Conservation (phyloP, 1,140 invertebrate species). For the Phthorimaea operculella region DNA sequence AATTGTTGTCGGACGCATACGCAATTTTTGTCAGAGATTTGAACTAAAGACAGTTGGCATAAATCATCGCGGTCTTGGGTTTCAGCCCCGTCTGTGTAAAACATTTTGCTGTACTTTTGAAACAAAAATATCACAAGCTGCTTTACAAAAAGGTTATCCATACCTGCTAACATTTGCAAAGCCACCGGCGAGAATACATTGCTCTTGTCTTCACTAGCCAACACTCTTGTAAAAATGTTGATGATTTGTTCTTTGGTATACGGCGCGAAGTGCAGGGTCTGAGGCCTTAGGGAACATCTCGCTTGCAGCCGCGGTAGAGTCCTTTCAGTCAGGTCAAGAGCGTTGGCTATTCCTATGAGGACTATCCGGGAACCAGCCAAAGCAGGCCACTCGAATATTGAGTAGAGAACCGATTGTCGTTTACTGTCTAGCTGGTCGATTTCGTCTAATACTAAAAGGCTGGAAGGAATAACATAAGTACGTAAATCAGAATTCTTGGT, state of each 20-base stretch:
- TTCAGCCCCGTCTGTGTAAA: too few species aligned
- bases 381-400: conserved; percentile 93
- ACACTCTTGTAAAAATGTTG: conserved; percentile 82
- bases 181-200: conserved; percentile 84
- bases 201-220: conserved; percentile 75
- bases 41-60: too few species aligned
- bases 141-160: too few species aligned
- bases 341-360: conserved; percentile 94
- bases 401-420: conserved; percentile 90
- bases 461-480: conserved; percentile 52
- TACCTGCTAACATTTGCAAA: conserved; percentile 85
- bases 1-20: too few species aligned
- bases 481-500: conserved; percentile 8
- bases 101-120: too few species aligned
- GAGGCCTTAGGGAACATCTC: conserved; percentile 75
- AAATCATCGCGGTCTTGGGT: too few species aligned
- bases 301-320: conserved; percentile 87
- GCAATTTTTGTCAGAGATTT: too few species aligned
- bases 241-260: conserved; percentile 92
- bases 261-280: conserved; percentile 90
- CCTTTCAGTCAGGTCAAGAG: conserved; percentile 95
- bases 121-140: too few species aligned
- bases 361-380: conserved; percentile 77
- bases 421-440: conserved; percentile 91
- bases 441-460: conserved; percentile 93